phyloP scores from a whole-genome alignment of 2,113 vertebrate species.

The Spilogale gracilis region DNA sequence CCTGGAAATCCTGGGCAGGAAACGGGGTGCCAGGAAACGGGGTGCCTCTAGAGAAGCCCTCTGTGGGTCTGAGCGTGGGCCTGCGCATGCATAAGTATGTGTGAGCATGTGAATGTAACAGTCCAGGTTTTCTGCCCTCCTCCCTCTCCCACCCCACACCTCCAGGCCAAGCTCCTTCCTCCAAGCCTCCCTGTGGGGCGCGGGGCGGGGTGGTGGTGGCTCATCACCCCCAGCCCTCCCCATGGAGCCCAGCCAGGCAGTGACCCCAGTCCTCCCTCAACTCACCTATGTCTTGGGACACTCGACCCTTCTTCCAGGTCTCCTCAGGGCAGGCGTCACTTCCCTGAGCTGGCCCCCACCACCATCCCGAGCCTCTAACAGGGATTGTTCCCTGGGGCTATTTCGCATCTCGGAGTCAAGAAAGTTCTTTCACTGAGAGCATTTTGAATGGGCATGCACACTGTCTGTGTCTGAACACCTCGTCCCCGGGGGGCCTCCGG shows the following conservation, averaged over 20 bases:
- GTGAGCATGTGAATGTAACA: accelerated
- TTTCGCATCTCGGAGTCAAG: accelerated
- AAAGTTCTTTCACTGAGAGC: neutral
- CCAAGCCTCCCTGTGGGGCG: neutral
- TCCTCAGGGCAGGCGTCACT: neutral
- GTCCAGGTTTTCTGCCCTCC: neutral
- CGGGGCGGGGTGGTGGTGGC: accelerated
- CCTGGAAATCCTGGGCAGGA: neutral
- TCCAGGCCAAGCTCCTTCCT: neutral
- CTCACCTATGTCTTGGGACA: too few relatives aligned
- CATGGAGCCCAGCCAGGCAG: accelerated
- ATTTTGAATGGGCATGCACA: too few relatives aligned
- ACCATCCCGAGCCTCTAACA: neutral
- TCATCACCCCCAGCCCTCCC: accelerated
- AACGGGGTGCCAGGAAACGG: neutral
- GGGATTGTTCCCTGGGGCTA: accelerated
- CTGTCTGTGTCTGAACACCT: neutral
- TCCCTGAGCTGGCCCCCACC: neutral
- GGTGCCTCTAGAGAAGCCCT: neutral
- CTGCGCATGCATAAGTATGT: accelerated
- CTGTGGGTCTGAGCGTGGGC: too few relatives aligned
- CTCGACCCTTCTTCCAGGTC: neutral
- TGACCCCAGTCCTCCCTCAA: neutral
- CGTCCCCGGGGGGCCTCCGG: neutral
- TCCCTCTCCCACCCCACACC: neutral